A percentile compares a stretch with the other conserved stretches of the same genome.
These are phyloP conservation scores for Octopus bimaculoides DNA, from an alignment of 1,140 invertebrate genomes.

Conservation along the genomic window DNA sequence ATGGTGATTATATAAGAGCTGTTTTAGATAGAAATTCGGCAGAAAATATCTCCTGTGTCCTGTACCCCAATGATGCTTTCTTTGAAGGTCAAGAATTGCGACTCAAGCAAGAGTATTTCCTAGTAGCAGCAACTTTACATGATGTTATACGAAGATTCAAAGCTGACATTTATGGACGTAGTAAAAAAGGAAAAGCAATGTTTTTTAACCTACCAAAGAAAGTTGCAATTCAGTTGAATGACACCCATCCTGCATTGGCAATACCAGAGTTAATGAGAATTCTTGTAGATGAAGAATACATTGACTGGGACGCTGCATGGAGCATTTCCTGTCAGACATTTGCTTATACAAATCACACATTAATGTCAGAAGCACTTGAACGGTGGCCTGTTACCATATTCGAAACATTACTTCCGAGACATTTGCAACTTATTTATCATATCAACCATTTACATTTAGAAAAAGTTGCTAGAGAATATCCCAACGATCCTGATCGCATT, in stretches of 20 bases:
- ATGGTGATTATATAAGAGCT: slow-evolving; percentile 97
- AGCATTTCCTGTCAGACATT: slow-evolving; percentile 83
- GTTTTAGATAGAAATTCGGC: slow-evolving; percentile 94
- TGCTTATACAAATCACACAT: slow-evolving; percentile 95
- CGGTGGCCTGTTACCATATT: slow-evolving; percentile 89
- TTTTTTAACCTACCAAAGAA: background rate
- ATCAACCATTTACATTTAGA: slow-evolving; percentile 63
- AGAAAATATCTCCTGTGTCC: slow-evolving; percentile 94
- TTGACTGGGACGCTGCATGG: slow-evolving; percentile 87
- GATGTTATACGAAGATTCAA: slow-evolving; percentile 95
- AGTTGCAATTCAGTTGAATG: slow-evolving; percentile 91
- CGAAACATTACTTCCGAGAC: slow-evolving; percentile 84
- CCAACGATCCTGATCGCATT: slow-evolving; percentile 81
- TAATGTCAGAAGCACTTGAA: slow-evolving; percentile 95
- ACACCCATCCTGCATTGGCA: slow-evolving; percentile 96
- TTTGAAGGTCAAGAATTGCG: slow-evolving; percentile 85
- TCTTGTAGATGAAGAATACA: slow-evolving; percentile 86
- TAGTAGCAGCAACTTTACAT: slow-evolving; percentile 93
- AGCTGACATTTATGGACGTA: slow-evolving; percentile 51
- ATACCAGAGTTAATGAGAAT: slow-evolving; percentile 97
- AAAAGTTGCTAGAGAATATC: slow-evolving; percentile 71
- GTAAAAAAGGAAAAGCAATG: background rate
- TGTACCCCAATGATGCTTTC: slow-evolving; percentile 95
- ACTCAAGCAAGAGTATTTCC: slow-evolving; percentile 98
- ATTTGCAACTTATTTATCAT: slow-evolving; percentile 95